Percentiles rank a stretch among this genome's conserved stretches.
These are phyloP conservation scores for Atta colombica DNA, from an alignment of 1,140 invertebrate species.

Conservation along the genomic window DNA sequence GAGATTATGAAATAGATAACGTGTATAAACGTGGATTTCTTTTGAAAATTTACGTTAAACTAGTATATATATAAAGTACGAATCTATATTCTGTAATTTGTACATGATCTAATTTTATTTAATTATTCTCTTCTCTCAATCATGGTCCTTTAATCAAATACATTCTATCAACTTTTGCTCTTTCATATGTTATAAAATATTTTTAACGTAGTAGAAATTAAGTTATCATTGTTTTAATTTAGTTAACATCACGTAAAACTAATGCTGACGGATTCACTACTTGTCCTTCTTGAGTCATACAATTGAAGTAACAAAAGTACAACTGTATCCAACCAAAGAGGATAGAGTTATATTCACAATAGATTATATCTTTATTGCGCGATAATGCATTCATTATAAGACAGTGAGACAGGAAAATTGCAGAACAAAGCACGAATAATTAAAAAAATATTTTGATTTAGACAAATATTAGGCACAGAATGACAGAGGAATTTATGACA, in stretches of 20 bases:
- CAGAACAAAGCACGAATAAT: slow-evolving; percentile 10
- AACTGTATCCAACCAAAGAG: slow-evolving; percentile 72
- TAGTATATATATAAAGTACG: slow-evolving; percentile 21
- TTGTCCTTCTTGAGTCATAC: slow-evolving; percentile 26
- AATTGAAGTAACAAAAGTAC: slow-evolving; percentile 50
- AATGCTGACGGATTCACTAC: neutral
- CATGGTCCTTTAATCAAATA: slow-evolving; percentile 15
- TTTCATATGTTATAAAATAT: slow-evolving; percentile 63
- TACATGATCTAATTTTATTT: slow-evolving; percentile 1
- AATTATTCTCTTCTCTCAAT: slow-evolving; percentile 38
- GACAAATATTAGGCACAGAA: slow-evolving; percentile 22
- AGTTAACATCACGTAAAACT: neutral
- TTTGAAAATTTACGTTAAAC: slow-evolving; percentile 36
- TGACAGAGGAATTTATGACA: slow-evolving; percentile 18
- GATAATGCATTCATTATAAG: neutral
- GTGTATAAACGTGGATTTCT: slow-evolving; percentile 48
- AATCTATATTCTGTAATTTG: slow-evolving; percentile 17
- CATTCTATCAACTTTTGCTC: slow-evolving; percentile 50
- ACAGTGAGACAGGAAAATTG: neutral
- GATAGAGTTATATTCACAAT: slow-evolving; percentile 42
- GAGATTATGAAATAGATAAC: slow-evolving; percentile 37
- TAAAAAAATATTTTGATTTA: slow-evolving; percentile 41
- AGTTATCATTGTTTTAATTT: slow-evolving; percentile 33
- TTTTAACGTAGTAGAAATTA: slow-evolving; percentile 48
- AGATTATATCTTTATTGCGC: slow-evolving; percentile 32